Percentiles rank a stretch among this genome's conserved stretches.
Evolutionary conservation across 2,888 invertebrate species (phyloP).

Genomic region (Melolontha melolontha): DNA sequence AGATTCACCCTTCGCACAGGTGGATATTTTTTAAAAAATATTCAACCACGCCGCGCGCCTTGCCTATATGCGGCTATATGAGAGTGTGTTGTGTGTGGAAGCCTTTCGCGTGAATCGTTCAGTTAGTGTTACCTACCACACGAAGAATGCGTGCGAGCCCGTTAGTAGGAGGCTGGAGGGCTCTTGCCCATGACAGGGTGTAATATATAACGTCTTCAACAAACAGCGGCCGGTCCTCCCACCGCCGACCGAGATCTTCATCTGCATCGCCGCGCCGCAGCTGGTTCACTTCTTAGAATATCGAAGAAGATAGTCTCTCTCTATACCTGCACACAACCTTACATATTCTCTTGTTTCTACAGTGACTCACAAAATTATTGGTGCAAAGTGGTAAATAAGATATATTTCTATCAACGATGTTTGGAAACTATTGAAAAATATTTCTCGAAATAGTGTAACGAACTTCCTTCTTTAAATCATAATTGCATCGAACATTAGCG

Average conservation of each 20-base stretch:
- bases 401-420: slow-evolving; percentile 7
- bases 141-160: slow-evolving; percentile 58
- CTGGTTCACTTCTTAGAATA: slow-evolving; percentile 59
- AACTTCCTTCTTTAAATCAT: no score
- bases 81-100: slow-evolving; percentile 13
- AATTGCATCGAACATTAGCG: no score
- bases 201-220: slow-evolving; percentile 62
- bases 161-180: slow-evolving; percentile 59
- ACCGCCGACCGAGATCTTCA: slow-evolving; percentile 59
- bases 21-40: slow-evolving; percentile 47
- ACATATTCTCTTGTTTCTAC: slow-evolving; percentile 18
- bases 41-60: slow-evolving; percentile 24
- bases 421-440: slow-evolving; percentile 10
- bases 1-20: slow-evolving; percentile 42
- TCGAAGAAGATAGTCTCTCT: slow-evolving; percentile 31
- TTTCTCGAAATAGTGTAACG: slow-evolving; percentile 23
- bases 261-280: slow-evolving; percentile 53
- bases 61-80: neutral
- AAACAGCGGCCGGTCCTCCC: slow-evolving; percentile 60
- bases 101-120: slow-evolving; percentile 49
- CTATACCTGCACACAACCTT: slow-evolving; percentile 22
- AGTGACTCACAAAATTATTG: neutral
- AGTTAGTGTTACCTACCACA: slow-evolving; percentile 56
- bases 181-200: slow-evolving; percentile 60
- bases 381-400: no score